Evolutionary conservation across 2,113 vertebrate species (phyloP), one percentile per base, ranked within the genome.

Genomic region (Synchiropus splendidus): DNA sequence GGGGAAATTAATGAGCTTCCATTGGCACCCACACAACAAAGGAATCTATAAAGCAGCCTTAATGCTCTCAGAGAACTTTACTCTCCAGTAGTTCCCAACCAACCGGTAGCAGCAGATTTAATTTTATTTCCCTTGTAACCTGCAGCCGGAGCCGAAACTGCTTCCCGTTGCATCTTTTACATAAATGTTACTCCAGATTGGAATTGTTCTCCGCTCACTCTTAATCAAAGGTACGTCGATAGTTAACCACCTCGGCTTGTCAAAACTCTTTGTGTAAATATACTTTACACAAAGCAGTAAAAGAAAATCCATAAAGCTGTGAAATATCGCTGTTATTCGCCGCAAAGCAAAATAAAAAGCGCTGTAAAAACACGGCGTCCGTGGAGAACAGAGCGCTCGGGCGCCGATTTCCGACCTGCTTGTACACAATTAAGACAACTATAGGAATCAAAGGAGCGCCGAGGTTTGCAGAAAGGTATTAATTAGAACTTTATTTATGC

Each of bases 401-500:
- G 59, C 61, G 61, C 53, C 52, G 67, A 76, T 75, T 80, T 54
- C 78, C 50, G 69, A 77, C 77, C 78, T 78, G 67, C 64, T 70
- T 69, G 79, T 79, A 68, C 63, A 74, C 79, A 80, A 79, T 83
- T 81, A 80, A 58, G 58, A 80, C 67, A 69, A 72, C 71, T 79
- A 81, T 8, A 67, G 69, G 74, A 77, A 78, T 78, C 77, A 79
- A 82, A 83, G 82, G 67, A 81, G 71, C 72, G 65, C 64, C 47
- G 74, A 74, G 72, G 73, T 82, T 83, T 83, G 72, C 77, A 78
- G 67, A 82, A 64, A 83, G 78, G 75, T 85, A 86, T 85, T 83
- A 86, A 86, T 86, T 86, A 82, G 72, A 83, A 83, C 76, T 86
- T 87, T 85, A 86, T 86, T 84, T 86, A 86, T 87, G 84, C 79